Percentiles rank a stretch among this genome's conserved stretches.
These are phyloP conservation scores for Gallinago undulata DNA, from an alignment of 2,113 vertebrate genomes.

Conservation along the genomic window DNA sequence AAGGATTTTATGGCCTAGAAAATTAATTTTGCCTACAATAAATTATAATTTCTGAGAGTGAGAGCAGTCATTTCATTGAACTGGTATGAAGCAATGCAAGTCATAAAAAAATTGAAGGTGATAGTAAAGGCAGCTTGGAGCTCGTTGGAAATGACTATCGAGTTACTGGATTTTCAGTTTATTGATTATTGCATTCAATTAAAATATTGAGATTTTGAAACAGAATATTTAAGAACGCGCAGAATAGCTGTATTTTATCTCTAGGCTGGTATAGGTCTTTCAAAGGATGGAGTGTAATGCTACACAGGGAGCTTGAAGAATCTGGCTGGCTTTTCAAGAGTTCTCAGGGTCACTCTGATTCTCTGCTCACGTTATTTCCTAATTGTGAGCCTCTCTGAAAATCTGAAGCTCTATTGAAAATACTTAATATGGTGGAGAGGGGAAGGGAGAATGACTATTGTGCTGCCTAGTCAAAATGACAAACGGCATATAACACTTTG, in stretches of 20 bases:
- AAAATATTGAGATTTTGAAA: not conserved
- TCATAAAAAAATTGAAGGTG: not conserved
- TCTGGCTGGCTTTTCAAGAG: not conserved
- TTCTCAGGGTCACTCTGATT: not conserved
- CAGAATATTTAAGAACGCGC: not conserved
- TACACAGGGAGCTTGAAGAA: not conserved
- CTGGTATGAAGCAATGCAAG: not conserved
- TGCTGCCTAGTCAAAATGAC: constrained; percentile 1
- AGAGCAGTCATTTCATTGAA: not conserved
- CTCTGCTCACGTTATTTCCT: not conserved
- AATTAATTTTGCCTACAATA: not conserved
- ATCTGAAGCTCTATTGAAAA: constrained; percentile 12
- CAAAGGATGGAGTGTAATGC: not conserved
- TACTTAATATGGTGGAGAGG: not conserved
- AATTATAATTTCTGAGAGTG: not conserved
- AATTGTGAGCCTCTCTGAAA: not conserved
- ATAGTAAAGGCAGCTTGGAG: not conserved
- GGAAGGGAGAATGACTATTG: not conserved
- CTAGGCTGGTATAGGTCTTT: not conserved
- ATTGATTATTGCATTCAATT: not conserved
- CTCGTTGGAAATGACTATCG: not conserved
- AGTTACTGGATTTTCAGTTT: not conserved
- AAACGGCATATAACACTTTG: not conserved
- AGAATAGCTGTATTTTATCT: not conserved
- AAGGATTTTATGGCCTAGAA: not conserved